phyloP scores from a whole-genome alignment of 2,113 vertebrate species.

The Trematocara marginatum region DNA sequence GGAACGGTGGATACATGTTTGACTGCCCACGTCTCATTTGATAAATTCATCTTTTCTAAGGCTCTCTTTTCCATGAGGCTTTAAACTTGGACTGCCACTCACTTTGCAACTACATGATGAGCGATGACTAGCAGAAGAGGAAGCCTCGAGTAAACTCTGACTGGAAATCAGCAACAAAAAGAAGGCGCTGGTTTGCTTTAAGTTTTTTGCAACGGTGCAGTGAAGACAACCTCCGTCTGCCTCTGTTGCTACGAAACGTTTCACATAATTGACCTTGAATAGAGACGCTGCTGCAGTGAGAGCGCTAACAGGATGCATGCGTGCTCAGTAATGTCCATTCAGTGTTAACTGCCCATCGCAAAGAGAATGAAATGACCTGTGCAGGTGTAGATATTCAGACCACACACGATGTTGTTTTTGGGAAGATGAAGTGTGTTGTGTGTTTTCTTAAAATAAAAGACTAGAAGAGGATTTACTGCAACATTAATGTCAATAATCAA shows the following conservation, averaged over 20 bases:
- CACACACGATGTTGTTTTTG: slow-evolving; percentile 16
- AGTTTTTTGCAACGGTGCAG: background rate
- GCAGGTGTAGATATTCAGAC: slow-evolving; percentile 18
- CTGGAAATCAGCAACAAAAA: background rate
- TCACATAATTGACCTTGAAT: background rate
- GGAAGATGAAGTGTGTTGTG: background rate
- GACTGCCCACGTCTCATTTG: background rate
- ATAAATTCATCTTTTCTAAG: background rate
- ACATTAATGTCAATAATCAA: background rate
- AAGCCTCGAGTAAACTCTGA: background rate
- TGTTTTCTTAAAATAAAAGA: background rate
- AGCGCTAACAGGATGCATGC: background rate
- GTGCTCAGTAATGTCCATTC: background rate
- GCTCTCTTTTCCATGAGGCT: background rate
- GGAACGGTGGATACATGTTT: background rate
- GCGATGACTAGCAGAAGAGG: background rate
- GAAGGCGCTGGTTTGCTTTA: background rate
- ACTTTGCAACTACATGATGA: background rate
- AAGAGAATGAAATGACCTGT: slow-evolving; percentile 1
- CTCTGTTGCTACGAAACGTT: background rate
- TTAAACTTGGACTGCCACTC: background rate
- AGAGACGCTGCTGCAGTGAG: background rate
- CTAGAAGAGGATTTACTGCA: background rate
- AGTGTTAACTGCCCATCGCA: background rate
- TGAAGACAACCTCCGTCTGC: background rate